These are phyloP conservation scores for Metalampra italica DNA, from an alignment of 2,888 invertebrate species.

Conservation along the genomic window DNA sequence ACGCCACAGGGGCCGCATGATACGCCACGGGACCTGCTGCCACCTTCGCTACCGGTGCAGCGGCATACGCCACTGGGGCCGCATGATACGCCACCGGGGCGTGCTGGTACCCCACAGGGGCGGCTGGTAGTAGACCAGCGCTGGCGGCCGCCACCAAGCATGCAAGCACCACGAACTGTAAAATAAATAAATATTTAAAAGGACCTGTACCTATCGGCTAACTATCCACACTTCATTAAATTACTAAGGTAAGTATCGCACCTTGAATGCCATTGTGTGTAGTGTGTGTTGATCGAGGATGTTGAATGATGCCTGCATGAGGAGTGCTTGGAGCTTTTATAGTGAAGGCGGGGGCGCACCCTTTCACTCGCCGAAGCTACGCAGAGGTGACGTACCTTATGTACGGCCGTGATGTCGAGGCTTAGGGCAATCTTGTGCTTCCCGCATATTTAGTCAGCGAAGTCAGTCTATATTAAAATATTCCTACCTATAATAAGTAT, in stretches of 20 bases:
- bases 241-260: conserved; percentile 22
- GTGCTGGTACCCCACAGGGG: conserved; percentile 16
- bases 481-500: too few species aligned
- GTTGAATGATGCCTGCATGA: conserved; percentile 59
- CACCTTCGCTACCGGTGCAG: conserved; percentile 24
- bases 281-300: conserved; percentile 48
- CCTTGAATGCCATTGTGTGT: conserved; percentile 70
- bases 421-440: conserved; percentile 34
- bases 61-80: conserved; percentile 15
- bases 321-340: conserved; percentile 62
- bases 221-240: not conserved
- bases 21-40: conserved; percentile 37
- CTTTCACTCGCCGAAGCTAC: conserved; percentile 57
- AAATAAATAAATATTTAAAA: not conserved
- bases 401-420: conserved; percentile 53
- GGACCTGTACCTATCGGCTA: too few species aligned
- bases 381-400: conserved; percentile 28
- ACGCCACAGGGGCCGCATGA: conserved; percentile 27
- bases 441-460: too few species aligned
- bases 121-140: conserved; percentile 42
- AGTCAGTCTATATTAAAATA: too few species aligned
- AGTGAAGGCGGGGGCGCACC: conserved; percentile 58
- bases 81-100: conserved; percentile 35
- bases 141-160: conserved; percentile 43
- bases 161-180: conserved; percentile 43